Evolutionary conservation across 1,140 invertebrate genomes (phyloP).

Genomic region (Formica exsecta): DNA sequence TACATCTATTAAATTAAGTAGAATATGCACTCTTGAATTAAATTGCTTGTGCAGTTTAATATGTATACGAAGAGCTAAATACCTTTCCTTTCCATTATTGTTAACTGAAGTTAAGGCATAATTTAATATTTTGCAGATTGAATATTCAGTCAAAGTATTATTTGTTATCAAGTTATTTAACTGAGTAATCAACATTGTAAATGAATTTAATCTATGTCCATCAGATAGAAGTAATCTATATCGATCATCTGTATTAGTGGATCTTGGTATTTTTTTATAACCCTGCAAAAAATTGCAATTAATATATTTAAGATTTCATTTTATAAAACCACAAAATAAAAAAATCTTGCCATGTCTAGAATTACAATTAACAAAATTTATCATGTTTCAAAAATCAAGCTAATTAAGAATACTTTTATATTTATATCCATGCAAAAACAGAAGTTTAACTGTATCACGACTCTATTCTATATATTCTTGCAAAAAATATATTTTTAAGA

Average conservation of each 20-base stretch:
- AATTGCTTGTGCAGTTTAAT: not conserved
- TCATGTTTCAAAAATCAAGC: too few species aligned
- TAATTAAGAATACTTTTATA: not conserved
- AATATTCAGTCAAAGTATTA: conserved; percentile 91
- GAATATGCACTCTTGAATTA: conserved; percentile 19
- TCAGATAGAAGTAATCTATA: conserved; percentile 95
- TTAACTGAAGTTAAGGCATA: conserved; percentile 94
- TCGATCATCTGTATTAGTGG: conserved; percentile 85
- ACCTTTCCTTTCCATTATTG: conserved; percentile 86
- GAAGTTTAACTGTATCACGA: too few species aligned
- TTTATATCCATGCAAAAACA: too few species aligned
- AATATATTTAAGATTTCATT: conserved; percentile 13
- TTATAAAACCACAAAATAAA: not conserved
- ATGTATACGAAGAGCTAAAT: conserved; percentile 40
- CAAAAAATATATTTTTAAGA: too few species aligned
- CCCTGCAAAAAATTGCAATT: conserved; percentile 84
- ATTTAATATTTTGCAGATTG: conserved; percentile 92
- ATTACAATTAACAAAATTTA: too few species aligned
- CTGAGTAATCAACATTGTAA: conserved; percentile 97
- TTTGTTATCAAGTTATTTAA: conserved; percentile 91
- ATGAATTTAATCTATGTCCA: conserved; percentile 93
- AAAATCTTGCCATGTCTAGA: too few species aligned
- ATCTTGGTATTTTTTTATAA: conserved; percentile 88
- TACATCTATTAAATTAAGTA: conserved; percentile 85
- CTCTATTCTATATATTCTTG: too few species aligned